These are phyloP conservation scores for Odontamblyopus lacepedii DNA, from an alignment of 2,797 vertebrate genomes.

Conservation along the genomic window DNA sequence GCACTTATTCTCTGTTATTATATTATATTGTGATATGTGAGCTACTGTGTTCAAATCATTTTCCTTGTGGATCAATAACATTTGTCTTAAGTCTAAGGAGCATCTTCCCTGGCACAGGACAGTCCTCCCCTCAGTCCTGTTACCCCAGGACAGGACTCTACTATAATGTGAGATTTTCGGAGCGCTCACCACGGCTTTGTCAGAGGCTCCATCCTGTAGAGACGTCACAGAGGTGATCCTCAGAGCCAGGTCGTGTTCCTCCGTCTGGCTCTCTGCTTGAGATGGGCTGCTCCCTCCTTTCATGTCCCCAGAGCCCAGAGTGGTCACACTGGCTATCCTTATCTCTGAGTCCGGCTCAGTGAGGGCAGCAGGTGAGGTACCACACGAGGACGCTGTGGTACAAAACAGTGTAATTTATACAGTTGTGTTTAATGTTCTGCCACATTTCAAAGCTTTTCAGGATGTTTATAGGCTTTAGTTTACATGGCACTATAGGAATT, in stretches of 20 bases:
- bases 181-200: conserved; percentile 46
- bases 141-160: neutral
- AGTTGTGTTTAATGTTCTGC: no score
- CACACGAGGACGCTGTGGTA: conserved; percentile 30
- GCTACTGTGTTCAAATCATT: no score
- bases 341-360: conserved; percentile 97
- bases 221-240: conserved; percentile 98
- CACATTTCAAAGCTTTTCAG: no score
- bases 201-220: conserved; percentile 83
- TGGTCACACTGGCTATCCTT: conserved; percentile 95
- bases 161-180: no score
- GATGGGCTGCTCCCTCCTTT: conserved; percentile 32
- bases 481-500: no score
- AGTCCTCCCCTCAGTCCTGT: no score
- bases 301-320: conserved; percentile 81
- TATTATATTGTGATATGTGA: no score
- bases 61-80: no score
- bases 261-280: conserved; percentile 20
- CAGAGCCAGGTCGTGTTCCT: conserved; percentile 86
- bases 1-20: no score
- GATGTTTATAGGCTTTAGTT: no score
- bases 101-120: neutral
- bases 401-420: neutral
- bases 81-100: no score
- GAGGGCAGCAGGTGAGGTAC: conserved; percentile 60